phyloP scores from a whole-genome alignment of 2,888 invertebrate species.

The Polyommatus icarus region DNA sequence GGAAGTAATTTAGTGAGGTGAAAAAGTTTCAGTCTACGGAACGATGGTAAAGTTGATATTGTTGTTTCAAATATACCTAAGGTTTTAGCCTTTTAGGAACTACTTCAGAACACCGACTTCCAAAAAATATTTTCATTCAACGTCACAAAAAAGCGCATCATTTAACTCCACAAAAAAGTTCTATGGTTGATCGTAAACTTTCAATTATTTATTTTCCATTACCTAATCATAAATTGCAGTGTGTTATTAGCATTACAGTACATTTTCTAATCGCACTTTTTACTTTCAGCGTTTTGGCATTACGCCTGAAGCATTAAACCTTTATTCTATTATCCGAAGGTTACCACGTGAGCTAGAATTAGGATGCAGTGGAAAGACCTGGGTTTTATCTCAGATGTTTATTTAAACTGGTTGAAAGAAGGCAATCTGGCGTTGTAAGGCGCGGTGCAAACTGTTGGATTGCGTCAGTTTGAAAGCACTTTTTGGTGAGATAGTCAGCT shows the following conservation, averaged over 20 bases:
- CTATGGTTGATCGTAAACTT: too few species aligned
- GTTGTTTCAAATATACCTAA: too few species aligned
- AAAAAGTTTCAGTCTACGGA: too few species aligned
- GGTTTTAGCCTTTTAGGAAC: too few species aligned
- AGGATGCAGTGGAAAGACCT: constrained; percentile 61
- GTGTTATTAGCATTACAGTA: background rate
- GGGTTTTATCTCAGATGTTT: constrained; percentile 74
- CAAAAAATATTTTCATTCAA: too few species aligned
- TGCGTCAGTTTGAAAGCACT: background rate
- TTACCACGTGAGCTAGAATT: constrained; percentile 30
- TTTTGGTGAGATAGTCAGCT: background rate
- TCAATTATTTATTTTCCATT: too few species aligned
- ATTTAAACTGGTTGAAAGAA: constrained; percentile 77
- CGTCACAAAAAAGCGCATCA: too few species aligned
- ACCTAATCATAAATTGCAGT: background rate
- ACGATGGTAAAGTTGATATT: too few species aligned
- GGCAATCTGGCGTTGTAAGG: constrained; percentile 74
- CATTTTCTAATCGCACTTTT: constrained; percentile 10
- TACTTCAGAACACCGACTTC: too few species aligned
- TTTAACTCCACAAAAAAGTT: background rate
- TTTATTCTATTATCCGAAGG: constrained; percentile 22
- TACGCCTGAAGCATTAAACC: constrained; percentile 14
- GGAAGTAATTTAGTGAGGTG: too few species aligned
- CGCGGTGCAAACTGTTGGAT: constrained; percentile 45
- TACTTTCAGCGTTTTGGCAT: constrained; percentile 17